Conservation (phyloP, 1,140 invertebrate species). For the Oncopodura yosiiana region DNA sequence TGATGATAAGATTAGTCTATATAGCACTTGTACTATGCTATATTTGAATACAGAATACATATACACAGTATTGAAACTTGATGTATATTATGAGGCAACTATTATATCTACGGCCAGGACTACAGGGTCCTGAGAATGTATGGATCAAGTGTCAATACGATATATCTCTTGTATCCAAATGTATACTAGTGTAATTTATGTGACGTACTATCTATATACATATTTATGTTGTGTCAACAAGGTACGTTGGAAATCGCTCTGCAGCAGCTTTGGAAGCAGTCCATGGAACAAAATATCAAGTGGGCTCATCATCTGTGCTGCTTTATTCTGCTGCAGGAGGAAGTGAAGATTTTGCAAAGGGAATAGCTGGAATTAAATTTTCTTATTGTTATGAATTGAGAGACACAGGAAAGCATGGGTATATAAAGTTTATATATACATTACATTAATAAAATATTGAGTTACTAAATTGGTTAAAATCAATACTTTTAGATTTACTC, state of each 20-base stretch:
- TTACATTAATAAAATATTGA: not conserved
- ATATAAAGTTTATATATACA: not conserved
- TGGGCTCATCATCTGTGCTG: conserved; percentile 25
- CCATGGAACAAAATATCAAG: conserved; percentile 26
- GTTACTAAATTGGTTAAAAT: not conserved
- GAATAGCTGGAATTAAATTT: conserved; percentile 21
- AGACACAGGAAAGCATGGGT: conserved; percentile 21
- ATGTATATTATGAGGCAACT: too few species aligned
- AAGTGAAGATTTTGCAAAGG: conserved; percentile 22
- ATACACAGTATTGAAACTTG: not conserved
- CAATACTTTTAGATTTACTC: too few species aligned
- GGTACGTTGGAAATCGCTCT: conserved; percentile 15
- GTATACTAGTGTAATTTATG: not conserved
- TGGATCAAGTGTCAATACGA: not conserved
- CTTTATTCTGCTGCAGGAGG: conserved; percentile 25
- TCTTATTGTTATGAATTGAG: conserved; percentile 26
- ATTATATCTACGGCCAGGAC: not conserved
- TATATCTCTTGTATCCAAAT: not conserved
- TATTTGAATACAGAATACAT: not conserved
- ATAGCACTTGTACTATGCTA: not conserved
- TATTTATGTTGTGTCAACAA: not conserved
- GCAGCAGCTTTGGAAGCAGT: conserved; percentile 19
- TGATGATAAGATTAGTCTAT: not conserved
- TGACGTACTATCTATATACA: not conserved
- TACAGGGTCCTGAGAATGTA: not conserved